Conservation (phyloP, 2,888 invertebrate genomes). For the Operophtera brumata region DNA sequence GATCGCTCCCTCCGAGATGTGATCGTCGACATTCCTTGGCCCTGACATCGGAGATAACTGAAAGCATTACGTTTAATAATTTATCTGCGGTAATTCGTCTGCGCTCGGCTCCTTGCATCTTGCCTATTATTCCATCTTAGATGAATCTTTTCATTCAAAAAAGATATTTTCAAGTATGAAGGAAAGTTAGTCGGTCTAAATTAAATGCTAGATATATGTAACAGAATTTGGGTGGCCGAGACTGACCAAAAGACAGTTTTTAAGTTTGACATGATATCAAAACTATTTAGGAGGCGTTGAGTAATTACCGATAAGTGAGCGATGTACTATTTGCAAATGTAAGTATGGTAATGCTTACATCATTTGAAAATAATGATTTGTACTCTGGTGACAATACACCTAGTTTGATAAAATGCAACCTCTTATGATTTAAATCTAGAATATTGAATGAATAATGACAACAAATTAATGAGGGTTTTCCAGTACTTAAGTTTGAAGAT, state of each 20-base stretch:
- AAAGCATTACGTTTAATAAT: slow-evolving; percentile 62
- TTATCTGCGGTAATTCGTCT: slow-evolving; percentile 63
- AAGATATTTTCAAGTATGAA: background rate
- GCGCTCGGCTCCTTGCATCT: slow-evolving; percentile 40
- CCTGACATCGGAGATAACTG: slow-evolving; percentile 59
- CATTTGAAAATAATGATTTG: too few species aligned
- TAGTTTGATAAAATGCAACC: too few species aligned
- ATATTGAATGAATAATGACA: slow-evolving; percentile 1
- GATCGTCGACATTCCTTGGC: slow-evolving; percentile 56
- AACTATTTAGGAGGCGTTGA: too few species aligned
- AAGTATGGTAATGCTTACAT: too few species aligned
- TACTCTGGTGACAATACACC: too few species aligned
- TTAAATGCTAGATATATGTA: too few species aligned
- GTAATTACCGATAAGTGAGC: too few species aligned
- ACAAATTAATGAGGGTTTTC: background rate
- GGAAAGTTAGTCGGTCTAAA: background rate
- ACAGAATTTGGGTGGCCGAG: too few species aligned
- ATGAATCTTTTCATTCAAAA: slow-evolving; percentile 21
- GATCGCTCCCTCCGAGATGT: slow-evolving; percentile 56
- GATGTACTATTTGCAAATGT: too few species aligned
- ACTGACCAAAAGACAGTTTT: too few species aligned
- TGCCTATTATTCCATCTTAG: slow-evolving; percentile 27
- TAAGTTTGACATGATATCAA: too few species aligned
- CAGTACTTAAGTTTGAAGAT: slow-evolving; percentile 40
- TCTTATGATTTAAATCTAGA: too few species aligned